Conservation (phyloP, 2,797 vertebrate species). For the Psittacula echo region DNA sequence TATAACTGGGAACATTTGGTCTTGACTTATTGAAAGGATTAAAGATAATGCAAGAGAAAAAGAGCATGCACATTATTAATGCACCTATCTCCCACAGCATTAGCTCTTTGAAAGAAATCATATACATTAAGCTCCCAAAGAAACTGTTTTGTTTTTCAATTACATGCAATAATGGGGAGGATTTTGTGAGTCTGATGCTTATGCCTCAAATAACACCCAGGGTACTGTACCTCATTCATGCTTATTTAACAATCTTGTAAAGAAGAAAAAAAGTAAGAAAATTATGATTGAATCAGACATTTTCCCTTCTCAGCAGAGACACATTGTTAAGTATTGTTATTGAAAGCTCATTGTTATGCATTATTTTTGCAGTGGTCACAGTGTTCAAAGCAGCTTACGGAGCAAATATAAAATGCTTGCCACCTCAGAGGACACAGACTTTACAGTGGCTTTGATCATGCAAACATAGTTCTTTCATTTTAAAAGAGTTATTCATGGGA, state of each 20-base stretch:
- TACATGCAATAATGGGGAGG: conserved; percentile 10
- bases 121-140: conserved; percentile 27
- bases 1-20: background rate
- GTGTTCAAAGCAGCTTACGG: conserved; percentile 14
- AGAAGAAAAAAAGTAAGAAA: conserved; percentile 6
- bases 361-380: background rate
- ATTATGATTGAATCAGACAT: background rate
- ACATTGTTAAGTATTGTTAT: background rate
- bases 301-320: background rate
- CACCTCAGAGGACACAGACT: conserved; percentile 41
- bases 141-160: conserved; percentile 52
- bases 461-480: conserved; percentile 46
- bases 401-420: conserved; percentile 43
- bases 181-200: conserved; percentile 30
- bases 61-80: background rate
- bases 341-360: conserved; percentile 5
- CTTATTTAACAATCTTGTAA: conserved; percentile 15
- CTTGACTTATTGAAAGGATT: background rate
- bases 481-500: background rate
- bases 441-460: conserved; percentile 37
- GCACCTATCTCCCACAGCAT: background rate
- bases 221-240: background rate
- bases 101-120: conserved; percentile 20
- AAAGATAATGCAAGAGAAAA: background rate
- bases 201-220: conserved; percentile 25